Evolutionary conservation across 2,797 vertebrate genomes (phyloP), one percentile per base, ranked within the genome.

Genomic region (Arrhamphus sclerolepis): DNA sequence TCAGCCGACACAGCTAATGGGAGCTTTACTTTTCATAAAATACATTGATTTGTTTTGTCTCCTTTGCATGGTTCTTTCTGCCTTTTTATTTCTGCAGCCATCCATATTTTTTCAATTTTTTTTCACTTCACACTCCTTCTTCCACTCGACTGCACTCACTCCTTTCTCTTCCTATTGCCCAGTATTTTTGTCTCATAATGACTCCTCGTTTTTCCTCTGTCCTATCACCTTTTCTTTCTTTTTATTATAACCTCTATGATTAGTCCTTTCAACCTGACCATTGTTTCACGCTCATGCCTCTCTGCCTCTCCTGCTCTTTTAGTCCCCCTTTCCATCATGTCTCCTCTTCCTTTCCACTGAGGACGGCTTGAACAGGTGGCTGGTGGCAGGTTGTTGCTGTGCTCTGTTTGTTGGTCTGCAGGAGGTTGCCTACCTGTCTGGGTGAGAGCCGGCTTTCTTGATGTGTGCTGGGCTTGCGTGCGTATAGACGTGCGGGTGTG

Each of bases 331-430:
- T 78, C 70, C 51, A 78, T 86, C 79, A 83, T 41, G 66, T 26
- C 74, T 75, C 66, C 38, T 66, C 65, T 68, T 82, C 55, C 74
- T 49, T n/a, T 76, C 76, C 62, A 39, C 74, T 14, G 72, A 68
- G 72, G 61, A 54, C 70, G 66, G 57, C 49, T 71, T 60, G 84
- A 90, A 85, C 89, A 91, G 89, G 90, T 91, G 90, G 87, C 77
- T 74, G 53, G 73, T 84, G 82, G 86, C 84, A 87, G 86, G 80
- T 80, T 80, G 83, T 70, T 68, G 76, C 81, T 75, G 84, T 62
- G 87, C 82, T 86, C 85, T 78, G 85, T 82, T 85, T 86, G 86
- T 76, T 72, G 81, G 75, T 73, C 86, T 63, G 77, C 82, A 81
- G 84, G 86, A 83, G 72, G 75, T 70, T 80, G 72, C 62, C 67